A percentile compares a stretch with the other conserved stretches of the same genome.
phyloP scores from a whole-genome alignment of 2,888 invertebrate species.

The Epistrophella euchroma region DNA sequence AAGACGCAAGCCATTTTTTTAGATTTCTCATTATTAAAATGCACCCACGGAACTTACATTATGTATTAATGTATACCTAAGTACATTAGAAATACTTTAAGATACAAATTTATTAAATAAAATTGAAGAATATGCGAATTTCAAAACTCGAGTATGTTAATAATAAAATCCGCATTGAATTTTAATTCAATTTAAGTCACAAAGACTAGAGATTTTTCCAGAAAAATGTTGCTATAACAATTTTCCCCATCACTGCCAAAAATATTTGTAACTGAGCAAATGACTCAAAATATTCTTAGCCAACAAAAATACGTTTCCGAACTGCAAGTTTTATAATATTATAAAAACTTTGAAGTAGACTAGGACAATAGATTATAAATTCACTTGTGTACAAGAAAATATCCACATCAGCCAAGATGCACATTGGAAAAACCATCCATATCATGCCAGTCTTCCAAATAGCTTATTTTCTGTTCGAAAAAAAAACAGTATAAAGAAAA shows the following conservation, averaged over 20 bases:
- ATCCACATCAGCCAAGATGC: neutral
- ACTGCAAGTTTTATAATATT: neutral
- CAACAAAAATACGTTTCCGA: neutral
- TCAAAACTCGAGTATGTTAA: too few relatives aligned
- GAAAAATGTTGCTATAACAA: neutral
- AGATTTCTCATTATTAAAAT: too few relatives aligned
- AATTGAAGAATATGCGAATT: too few relatives aligned
- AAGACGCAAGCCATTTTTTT: too few relatives aligned
- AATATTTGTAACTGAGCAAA: neutral
- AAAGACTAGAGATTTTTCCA: neutral
- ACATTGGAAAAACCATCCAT: neutral
- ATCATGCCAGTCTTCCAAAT: neutral
- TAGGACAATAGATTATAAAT: conserved; percentile 7
- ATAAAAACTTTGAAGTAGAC: neutral
- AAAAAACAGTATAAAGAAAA: neutral
- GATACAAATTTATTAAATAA: too few relatives aligned
- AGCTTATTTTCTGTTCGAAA: neutral
- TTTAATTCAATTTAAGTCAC: neutral
- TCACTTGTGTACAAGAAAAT: neutral
- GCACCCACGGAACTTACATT: too few relatives aligned
- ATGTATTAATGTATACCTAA: too few relatives aligned
- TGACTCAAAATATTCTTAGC: neutral
- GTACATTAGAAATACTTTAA: too few relatives aligned
- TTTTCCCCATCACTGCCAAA: neutral
- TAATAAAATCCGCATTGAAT: too few relatives aligned